Conservation (phyloP, 2,113 vertebrate genomes). For the Oncorhynchus clarkii region DNA sequence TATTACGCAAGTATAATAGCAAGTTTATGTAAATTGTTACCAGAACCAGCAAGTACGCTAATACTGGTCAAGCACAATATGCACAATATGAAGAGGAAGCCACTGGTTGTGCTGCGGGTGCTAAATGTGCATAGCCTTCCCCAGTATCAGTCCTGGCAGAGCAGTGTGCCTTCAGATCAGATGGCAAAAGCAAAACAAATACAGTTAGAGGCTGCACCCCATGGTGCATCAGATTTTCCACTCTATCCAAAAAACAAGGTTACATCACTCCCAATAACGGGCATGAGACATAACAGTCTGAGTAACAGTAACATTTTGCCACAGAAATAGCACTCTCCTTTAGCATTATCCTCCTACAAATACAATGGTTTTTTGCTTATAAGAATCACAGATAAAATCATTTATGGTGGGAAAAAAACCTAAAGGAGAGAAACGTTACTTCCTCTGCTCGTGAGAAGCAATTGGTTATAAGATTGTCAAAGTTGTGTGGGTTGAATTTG, state of each 20-base stretch:
- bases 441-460: too few relatives aligned
- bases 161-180: background rate
- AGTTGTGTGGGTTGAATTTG: too few relatives aligned
- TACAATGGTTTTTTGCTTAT: background rate
- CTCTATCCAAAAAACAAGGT: conserved; percentile 1
- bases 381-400: too few relatives aligned
- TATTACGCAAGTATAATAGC: too few relatives aligned
- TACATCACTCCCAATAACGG: background rate
- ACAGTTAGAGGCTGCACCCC: background rate
- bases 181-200: conserved; percentile 9
- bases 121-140: background rate
- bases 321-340: background rate
- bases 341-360: background rate
- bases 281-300: background rate
- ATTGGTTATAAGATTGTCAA: too few relatives aligned
- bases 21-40: too few relatives aligned
- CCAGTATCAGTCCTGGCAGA: background rate
- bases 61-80: background rate
- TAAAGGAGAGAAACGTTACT: too few relatives aligned
- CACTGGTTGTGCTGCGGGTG: background rate
- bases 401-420: too few relatives aligned
- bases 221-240: background rate
- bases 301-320: background rate
- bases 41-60: too few relatives aligned
- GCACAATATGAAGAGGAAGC: background rate